Evolutionary conservation across 1,140 invertebrate genomes (phyloP).

Genomic region (Zaprionus ghesquierei): DNA sequence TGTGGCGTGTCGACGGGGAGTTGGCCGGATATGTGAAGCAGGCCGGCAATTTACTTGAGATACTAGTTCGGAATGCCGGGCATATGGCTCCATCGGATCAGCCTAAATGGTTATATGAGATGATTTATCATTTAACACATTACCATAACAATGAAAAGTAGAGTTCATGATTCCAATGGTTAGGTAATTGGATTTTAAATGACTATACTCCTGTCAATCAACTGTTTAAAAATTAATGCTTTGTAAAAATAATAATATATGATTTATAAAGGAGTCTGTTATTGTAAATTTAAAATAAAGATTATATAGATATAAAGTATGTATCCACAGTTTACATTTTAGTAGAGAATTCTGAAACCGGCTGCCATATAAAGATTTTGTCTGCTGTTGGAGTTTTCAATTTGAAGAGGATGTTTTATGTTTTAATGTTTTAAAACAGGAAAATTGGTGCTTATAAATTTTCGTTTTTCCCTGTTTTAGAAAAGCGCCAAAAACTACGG

Average conservation of each 20-base stretch:
- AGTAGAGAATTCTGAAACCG: no score
- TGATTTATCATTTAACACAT: conserved; percentile 89
- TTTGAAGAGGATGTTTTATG: no score
- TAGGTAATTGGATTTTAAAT: neutral
- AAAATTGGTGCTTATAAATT: no score
- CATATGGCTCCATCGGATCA: conserved; percentile 92
- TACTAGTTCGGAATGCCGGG: conserved; percentile 90
- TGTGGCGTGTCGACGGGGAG: conserved; percentile 87
- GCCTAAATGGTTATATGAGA: conserved; percentile 88
- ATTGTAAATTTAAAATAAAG: neutral
- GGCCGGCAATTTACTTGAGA: conserved; percentile 88
- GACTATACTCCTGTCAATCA: no score
- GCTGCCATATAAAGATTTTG: no score
- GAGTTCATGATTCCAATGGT: neutral
- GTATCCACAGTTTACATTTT: neutral
- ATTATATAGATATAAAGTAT: neutral
- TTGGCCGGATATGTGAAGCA: conserved; percentile 90
- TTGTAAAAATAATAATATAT: no score
- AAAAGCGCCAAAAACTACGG: no score
- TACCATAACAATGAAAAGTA: conserved; percentile 53
- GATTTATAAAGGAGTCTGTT: no score
- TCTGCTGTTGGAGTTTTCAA: no score
- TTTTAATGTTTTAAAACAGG: no score
- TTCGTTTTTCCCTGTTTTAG: no score
- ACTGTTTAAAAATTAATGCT: no score